Base-by-base conservation (phyloP, 2,797 vertebrate genomes). In the Balearica regulorum region DNA sequence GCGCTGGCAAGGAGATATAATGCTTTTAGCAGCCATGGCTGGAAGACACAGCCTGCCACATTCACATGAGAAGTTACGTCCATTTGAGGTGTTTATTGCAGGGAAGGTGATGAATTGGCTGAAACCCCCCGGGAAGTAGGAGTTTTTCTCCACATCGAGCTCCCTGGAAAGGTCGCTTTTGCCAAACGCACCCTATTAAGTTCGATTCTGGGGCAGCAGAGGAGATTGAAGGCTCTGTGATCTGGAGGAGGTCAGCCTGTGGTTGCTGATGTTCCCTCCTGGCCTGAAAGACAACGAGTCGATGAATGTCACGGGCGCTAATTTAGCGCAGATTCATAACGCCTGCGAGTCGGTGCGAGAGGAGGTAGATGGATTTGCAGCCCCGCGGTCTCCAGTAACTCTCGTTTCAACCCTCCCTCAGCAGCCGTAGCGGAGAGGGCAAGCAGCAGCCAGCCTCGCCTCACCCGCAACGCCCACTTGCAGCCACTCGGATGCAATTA, bases 361-460 rank as follows among this genome's bases (percentile, higher is more conserved):
- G 60, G 84, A 73, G 46, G 37, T 2, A 4, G 68, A 73, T 53
- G 82, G 48, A 43, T 93, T 86, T 58, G 62, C 80, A 65, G 7
- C 43, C 37, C 46, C 6, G 3, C 0, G 0, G 16, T 29, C 29
- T n/a, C 65, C 12, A 2, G 2, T 8, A 35, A 54, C 13, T 0
- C 33, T 49, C 5, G 1, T 35, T 49, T 10, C 49, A 26, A 35
- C 17, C 39, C 44, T 44, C 33, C 35, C 21, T 6, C 9, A 15
- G 41, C 57, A 28, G 35, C 58, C 1, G 0, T 13, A 68, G 82
- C 54, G 43, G 21, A 24, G 64, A 25, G 53, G 55, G 51, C 26
- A 41, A 24, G 22, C 0, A 46, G 41, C 66, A 84, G 62, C 53
- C 46, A 48, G 26, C 35, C 39, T 80, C 5, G 11, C 31, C 3